Conservation (phyloP, 2,797 vertebrate genomes). For the Crax fasciolata region DNA sequence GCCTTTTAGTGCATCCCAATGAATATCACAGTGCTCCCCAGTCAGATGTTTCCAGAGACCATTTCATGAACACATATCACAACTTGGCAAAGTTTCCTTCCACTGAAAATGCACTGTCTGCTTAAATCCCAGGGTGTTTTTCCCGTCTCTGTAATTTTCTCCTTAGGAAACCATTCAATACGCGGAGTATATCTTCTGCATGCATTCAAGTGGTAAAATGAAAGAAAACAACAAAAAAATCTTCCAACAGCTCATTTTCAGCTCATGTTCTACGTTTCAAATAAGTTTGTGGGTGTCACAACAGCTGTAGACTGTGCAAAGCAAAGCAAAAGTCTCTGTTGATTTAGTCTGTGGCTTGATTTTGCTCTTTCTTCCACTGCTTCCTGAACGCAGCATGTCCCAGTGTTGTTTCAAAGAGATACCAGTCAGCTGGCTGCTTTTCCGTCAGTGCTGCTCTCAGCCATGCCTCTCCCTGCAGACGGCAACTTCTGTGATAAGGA, state of each 20-base stretch:
- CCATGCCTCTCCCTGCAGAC: not conserved
- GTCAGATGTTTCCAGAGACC: not conserved
- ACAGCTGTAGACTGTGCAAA: conserved; percentile 8
- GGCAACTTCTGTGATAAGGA: conserved; percentile 29
- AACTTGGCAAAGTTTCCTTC: not conserved
- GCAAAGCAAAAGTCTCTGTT: not conserved
- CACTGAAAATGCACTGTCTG: not conserved
- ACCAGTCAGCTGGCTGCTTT: not conserved
- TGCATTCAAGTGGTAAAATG: not conserved
- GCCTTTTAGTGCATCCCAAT: not conserved
- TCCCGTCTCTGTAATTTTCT: not conserved
- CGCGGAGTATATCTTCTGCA: not conserved
- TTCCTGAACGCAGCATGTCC: conserved; percentile 45
- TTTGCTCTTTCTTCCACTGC: conserved; percentile 2
- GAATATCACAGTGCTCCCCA: not conserved
- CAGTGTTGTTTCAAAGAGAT: conserved; percentile 14
- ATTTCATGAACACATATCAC: not conserved
- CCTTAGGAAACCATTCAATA: not conserved
- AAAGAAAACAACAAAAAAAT: not conserved
- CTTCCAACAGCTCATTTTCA: not conserved
- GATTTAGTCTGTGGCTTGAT: not conserved
- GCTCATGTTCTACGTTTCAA: not conserved
- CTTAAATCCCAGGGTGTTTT: not conserved
- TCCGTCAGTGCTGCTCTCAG: not conserved
- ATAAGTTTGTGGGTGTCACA: not conserved